Evolutionary conservation across 2,888 invertebrate genomes (phyloP).

Genomic region (Orgyia antiqua): DNA sequence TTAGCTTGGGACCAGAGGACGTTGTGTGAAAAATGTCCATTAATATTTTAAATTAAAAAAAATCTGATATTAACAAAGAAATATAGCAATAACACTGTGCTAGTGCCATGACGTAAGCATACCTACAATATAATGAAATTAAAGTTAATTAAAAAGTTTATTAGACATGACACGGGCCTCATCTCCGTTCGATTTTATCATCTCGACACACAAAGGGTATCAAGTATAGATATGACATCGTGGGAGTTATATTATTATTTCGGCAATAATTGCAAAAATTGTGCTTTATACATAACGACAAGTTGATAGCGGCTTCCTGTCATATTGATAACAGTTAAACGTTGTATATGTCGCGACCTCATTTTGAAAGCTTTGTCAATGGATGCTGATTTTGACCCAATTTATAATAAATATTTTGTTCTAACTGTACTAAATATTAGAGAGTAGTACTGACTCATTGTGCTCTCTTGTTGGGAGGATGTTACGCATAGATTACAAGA

Average conservation of each 20-base stretch:
- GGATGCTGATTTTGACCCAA: conserved; percentile 73
- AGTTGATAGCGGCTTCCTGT: conserved; percentile 72
- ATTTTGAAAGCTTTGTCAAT: conserved; percentile 68
- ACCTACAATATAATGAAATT: too few relatives aligned
- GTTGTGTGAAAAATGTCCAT: too few relatives aligned
- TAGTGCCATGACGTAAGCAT: too few relatives aligned
- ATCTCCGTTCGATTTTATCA: conserved; percentile 21
- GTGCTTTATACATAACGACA: conserved; percentile 69
- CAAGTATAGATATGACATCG: conserved; percentile 39
- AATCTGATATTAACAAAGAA: too few relatives aligned
- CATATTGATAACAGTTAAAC: conserved; percentile 56
- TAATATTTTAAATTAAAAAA: too few relatives aligned
- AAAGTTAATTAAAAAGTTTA: conserved; percentile 13
- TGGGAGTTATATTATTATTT: conserved; percentile 67
- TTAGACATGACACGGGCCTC: too few relatives aligned
- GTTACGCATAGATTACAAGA: too few relatives aligned
- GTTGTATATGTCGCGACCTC: conserved; percentile 64
- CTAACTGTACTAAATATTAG: conserved; percentile 39
- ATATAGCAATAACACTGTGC: too few relatives aligned
- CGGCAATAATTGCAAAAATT: conserved; percentile 77
- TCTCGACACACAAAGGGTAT: conserved; percentile 25
- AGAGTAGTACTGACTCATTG: too few relatives aligned
- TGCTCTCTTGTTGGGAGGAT: too few relatives aligned
- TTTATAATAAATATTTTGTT: conserved; percentile 30
- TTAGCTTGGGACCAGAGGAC: too few relatives aligned